phyloP scores from a whole-genome alignment of 1,140 invertebrate genomes.

The Brachionus sp. region DNA sequence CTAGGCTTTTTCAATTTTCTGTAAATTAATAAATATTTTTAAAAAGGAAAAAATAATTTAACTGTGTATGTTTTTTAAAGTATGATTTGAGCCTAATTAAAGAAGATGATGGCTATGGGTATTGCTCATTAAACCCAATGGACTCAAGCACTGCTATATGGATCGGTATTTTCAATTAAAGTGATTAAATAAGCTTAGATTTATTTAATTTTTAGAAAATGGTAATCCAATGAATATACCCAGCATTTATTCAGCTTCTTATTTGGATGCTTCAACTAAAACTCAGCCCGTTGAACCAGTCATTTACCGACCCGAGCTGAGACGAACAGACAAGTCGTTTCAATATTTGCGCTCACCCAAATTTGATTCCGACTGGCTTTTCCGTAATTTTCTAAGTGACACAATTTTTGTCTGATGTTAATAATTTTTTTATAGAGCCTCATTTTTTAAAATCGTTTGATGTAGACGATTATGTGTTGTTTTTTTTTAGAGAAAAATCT shows the following conservation, averaged over 20 bases:
- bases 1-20: background rate
- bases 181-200: background rate
- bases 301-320: slow-evolving; percentile 35
- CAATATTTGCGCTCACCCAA: slow-evolving; percentile 32
- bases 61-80: background rate
- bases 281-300: slow-evolving; percentile 41
- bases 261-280: slow-evolving; percentile 38
- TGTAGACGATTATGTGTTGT: slow-evolving; percentile 78
- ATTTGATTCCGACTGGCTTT: slow-evolving; percentile 42
- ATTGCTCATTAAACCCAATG: slow-evolving; percentile 29
- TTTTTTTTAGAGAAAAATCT: slow-evolving; percentile 81
- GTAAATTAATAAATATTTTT: background rate
- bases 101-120: slow-evolving; percentile 46
- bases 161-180: background rate
- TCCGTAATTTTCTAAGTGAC: slow-evolving; percentile 22
- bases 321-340: slow-evolving; percentile 2
- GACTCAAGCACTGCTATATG: slow-evolving; percentile 41
- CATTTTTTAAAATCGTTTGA: slow-evolving; percentile 88
- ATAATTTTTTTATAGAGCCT: slow-evolving; percentile 63
- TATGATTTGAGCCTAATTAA: slow-evolving; percentile 40
- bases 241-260: slow-evolving; percentile 25
- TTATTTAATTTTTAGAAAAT: background rate
- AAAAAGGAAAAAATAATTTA: background rate
- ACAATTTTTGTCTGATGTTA: background rate
- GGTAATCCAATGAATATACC: slow-evolving; percentile 28